Conservation (phyloP, 2,797 vertebrate genomes). For the Otolemur crassicaudatus region DNA sequence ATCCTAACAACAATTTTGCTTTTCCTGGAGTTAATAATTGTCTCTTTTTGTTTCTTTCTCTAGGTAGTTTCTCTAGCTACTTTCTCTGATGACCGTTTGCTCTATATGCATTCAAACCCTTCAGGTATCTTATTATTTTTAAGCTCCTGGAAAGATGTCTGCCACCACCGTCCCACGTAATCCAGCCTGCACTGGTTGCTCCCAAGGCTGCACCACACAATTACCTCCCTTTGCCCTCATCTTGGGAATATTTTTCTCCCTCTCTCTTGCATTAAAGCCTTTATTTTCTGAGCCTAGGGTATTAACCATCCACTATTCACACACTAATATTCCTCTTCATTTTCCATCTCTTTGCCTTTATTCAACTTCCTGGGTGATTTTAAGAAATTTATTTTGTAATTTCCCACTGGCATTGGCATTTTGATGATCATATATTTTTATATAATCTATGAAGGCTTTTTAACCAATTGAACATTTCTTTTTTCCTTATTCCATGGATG, state of each 20-base stretch:
- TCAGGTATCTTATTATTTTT: neutral
- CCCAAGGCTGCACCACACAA: rapidly evolving
- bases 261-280: neutral
- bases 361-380: neutral
- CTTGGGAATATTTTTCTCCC: too few species aligned
- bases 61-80: neutral
- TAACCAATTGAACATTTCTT: neutral
- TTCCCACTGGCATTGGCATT: neutral
- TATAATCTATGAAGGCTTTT: neutral
- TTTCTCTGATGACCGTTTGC: neutral
- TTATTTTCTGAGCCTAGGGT: too few species aligned
- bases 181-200: too few species aligned
- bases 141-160: neutral
- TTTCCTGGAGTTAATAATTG: neutral
- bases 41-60: neutral
- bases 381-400: neutral
- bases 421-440: neutral
- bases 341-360: neutral
- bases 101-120: neutral
- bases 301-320: neutral
- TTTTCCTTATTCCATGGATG: neutral
- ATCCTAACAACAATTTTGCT: neutral
- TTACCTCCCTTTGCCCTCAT: too few species aligned
- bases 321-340: neutral
- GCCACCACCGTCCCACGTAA: neutral